Conservation (phyloP, 1,140 invertebrate genomes). For the Drosophila lacteicornis region DNA sequence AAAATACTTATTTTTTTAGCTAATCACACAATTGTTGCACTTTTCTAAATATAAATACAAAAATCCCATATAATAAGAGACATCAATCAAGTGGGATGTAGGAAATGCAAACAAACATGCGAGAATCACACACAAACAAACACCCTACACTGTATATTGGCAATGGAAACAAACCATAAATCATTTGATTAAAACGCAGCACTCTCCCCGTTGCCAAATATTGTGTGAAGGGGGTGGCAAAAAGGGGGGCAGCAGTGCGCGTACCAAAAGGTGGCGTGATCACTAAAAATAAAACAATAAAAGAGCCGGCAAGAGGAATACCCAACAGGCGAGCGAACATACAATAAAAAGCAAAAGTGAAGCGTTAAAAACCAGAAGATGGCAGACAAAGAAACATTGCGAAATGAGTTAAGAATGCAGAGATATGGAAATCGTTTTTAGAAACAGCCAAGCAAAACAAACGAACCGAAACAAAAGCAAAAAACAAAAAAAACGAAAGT, state of each 20-base stretch:
- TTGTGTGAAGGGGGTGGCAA: not conserved
- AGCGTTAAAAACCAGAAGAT: conserved; percentile 16
- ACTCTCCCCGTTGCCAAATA: conserved; percentile 17
- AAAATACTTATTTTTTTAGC: not conserved
- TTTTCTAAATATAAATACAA: not conserved
- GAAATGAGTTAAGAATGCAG: conserved; percentile 45
- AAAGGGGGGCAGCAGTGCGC: not conserved
- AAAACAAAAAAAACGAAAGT: conserved; percentile 22
- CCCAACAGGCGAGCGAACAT: conserved; percentile 23
- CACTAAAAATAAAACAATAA: conserved; percentile 76
- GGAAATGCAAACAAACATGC: conserved; percentile 19
- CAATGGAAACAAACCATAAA: conserved; percentile 51
- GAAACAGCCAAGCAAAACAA: conserved; percentile 36
- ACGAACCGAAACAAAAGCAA: not conserved
- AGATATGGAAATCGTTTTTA: conserved; percentile 23
- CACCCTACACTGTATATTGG: conserved; percentile 9
- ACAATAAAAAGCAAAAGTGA: conserved; percentile 59
- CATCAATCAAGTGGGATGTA: conserved; percentile 44
- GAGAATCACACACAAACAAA: not conserved
- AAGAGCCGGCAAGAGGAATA: conserved; percentile 47
- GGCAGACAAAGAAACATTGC: conserved; percentile 31
- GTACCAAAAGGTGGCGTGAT: conserved; percentile 73
- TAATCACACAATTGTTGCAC: conserved; percentile 9
- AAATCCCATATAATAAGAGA: not conserved
- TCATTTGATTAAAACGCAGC: conserved; percentile 56